These are phyloP conservation scores for Hestina assimilis DNA, from an alignment of 1,140 invertebrate genomes.

Conservation along the genomic window DNA sequence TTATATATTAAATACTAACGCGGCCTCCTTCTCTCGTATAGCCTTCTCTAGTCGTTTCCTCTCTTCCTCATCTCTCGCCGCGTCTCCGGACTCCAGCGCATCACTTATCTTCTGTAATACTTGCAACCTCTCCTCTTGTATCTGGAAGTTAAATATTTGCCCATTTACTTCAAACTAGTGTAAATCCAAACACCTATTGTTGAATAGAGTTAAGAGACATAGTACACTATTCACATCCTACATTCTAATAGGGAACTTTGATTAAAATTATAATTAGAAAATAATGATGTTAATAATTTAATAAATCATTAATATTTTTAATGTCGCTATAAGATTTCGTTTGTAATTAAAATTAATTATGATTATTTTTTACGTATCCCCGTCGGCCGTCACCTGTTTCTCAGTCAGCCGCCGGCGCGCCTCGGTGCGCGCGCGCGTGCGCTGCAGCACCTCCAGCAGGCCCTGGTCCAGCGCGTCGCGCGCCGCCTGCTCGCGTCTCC, in stretches of 20 bases:
- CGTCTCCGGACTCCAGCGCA: conserved; percentile 49
- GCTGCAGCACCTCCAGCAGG: conserved; percentile 42
- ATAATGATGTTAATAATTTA: too few species aligned
- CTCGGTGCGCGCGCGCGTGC: conserved; percentile 35
- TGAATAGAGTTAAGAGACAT: too few species aligned
- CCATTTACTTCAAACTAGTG: too few species aligned
- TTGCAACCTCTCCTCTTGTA: conserved; percentile 52
- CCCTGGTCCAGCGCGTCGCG: conserved; percentile 47
- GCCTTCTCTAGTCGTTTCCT: conserved; percentile 48
- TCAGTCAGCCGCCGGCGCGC: conserved; percentile 41
- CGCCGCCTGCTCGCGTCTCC: conserved; percentile 34
- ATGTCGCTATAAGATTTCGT: not conserved
- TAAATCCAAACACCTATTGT: too few species aligned
- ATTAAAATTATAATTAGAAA: too few species aligned
- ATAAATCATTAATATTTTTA: too few species aligned
- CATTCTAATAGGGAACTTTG: too few species aligned
- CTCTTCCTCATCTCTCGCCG: conserved; percentile 49
- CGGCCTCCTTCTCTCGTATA: conserved; percentile 46
- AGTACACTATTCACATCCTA: too few species aligned
- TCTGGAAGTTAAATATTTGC: conserved; percentile 27
- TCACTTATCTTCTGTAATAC: conserved; percentile 55
- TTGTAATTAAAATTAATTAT: too few species aligned
- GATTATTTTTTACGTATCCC: too few species aligned
- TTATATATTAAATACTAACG: conserved; percentile 29
- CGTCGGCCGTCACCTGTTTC: conserved; percentile 30